Percentiles rank a stretch among this genome's conserved stretches.
Conservation (phyloP, 2,888 invertebrate species). For the Pheosia gnoma region DNA sequence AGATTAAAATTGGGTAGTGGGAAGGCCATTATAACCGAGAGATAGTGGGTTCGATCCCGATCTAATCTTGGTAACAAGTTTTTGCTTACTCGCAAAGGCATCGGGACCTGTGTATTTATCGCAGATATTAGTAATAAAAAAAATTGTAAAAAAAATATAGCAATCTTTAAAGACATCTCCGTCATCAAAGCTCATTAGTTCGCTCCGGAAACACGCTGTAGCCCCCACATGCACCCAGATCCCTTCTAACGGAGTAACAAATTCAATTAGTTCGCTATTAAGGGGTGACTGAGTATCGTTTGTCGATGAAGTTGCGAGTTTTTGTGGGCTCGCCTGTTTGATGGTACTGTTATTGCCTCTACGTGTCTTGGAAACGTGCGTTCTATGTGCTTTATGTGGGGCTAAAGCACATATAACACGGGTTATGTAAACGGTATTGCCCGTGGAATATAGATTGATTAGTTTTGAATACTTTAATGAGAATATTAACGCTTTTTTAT, state of each 20-base stretch:
- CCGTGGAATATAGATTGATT: background rate
- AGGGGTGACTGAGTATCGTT: conserved; percentile 36
- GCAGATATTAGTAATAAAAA: no score
- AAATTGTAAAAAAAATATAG: background rate
- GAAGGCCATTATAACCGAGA: no score
- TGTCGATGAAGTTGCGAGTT: conserved; percentile 26
- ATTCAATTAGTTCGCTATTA: conserved; percentile 45
- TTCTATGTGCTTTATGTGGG: background rate
- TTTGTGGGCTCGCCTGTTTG: conserved; percentile 27
- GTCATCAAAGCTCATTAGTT: conserved; percentile 1
- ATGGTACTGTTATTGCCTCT: conserved; percentile 15
- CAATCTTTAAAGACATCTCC: conserved; percentile 9
- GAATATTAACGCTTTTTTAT: no score
- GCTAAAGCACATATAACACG: background rate
- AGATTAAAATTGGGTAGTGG: no score
- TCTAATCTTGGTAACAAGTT: no score
- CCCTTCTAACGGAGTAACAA: conserved; percentile 32
- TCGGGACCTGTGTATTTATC: no score
- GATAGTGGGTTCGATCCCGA: no score
- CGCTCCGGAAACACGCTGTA: background rate
- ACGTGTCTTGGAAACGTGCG: background rate
- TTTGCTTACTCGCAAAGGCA: no score
- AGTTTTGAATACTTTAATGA: no score
- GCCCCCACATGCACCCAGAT: conserved; percentile 3
- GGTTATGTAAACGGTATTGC: background rate